These are phyloP conservation scores for Oxycera nigricornis DNA, from an alignment of 2,888 invertebrate genomes.

Conservation along the genomic window DNA sequence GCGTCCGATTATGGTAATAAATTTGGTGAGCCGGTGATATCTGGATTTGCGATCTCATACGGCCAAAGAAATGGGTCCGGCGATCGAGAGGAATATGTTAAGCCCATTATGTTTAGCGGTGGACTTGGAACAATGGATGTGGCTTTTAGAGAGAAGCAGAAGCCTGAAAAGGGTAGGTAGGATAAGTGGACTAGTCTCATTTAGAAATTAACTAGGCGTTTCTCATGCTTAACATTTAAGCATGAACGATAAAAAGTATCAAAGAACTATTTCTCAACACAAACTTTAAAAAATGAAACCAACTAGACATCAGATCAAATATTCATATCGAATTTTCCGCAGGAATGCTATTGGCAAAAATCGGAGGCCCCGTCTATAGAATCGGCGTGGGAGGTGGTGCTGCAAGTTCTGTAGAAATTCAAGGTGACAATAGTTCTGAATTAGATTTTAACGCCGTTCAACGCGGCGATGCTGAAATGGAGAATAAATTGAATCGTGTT, in stretches of 20 bases:
- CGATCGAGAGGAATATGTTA: constrained; percentile 89
- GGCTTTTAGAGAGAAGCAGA: constrained; percentile 77
- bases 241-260: no score
- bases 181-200: constrained; percentile 7
- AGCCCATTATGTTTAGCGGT: constrained; percentile 99
- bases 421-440: constrained; percentile 84
- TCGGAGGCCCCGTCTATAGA: constrained; percentile 96
- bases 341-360: constrained; percentile 91
- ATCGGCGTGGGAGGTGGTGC: constrained; percentile 99
- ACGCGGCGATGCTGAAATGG: constrained; percentile 95
- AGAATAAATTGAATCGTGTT: constrained; percentile 93
- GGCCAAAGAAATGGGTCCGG: constrained; percentile 74
- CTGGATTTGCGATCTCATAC: constrained; percentile 91
- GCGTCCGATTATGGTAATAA: constrained; percentile 99
- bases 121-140: constrained; percentile 92
- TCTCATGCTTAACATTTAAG: no score
- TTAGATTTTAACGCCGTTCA: constrained; percentile 97
- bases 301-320: no score
- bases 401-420: constrained; percentile 94
- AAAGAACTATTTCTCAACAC: constrained; percentile 50
- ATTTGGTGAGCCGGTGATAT: constrained; percentile 94
- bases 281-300: no score
- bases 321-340: no score
- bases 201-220: constrained; percentile 30
- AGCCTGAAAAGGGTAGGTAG: constrained; percentile 72